Evolutionary conservation across 1,140 invertebrate species (phyloP).

Genomic region (Drosophila navojoa): DNA sequence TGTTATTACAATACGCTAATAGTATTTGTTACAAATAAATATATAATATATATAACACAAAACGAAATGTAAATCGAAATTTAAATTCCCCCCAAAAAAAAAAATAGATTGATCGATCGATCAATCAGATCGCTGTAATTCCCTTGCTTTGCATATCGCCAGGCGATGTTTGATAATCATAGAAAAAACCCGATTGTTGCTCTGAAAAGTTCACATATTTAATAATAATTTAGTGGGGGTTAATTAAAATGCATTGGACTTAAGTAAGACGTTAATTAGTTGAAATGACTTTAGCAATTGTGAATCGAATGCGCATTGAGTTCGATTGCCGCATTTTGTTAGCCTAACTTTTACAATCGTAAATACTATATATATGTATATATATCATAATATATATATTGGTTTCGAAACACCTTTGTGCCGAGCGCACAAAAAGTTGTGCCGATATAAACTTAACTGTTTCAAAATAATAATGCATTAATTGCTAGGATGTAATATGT

Average conservation of each 20-base stretch:
- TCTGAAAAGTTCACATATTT: slow-evolving; percentile 37
- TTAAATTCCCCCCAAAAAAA: too few relatives aligned
- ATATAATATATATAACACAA: slow-evolving; percentile 1
- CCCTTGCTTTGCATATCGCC: background rate
- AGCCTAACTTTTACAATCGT: slow-evolving; percentile 28
- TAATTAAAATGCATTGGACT: slow-evolving; percentile 38
- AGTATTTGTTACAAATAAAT: slow-evolving; percentile 60
- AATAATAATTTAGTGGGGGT: slow-evolving; percentile 41
- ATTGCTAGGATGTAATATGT: slow-evolving; percentile 44
- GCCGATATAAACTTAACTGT: slow-evolving; percentile 15
- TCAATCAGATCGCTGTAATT: too few relatives aligned
- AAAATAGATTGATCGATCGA: too few relatives aligned
- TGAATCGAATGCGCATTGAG: slow-evolving; percentile 21
- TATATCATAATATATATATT: slow-evolving; percentile 1
- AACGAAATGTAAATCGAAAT: too few relatives aligned
- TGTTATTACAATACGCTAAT: slow-evolving; percentile 48
- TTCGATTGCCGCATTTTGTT: slow-evolving; percentile 28
- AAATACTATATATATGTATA: slow-evolving; percentile 7
- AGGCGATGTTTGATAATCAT: background rate
- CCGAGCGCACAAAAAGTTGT: slow-evolving; percentile 17
- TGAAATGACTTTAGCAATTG: slow-evolving; percentile 22
- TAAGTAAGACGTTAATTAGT: slow-evolving; percentile 21
- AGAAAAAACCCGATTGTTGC: background rate
- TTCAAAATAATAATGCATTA: slow-evolving; percentile 16
- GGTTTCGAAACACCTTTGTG: slow-evolving; percentile 25